Base-by-base conservation (phyloP, 2,888 invertebrate genomes). In the Sarcophaga subvicina region DNA sequence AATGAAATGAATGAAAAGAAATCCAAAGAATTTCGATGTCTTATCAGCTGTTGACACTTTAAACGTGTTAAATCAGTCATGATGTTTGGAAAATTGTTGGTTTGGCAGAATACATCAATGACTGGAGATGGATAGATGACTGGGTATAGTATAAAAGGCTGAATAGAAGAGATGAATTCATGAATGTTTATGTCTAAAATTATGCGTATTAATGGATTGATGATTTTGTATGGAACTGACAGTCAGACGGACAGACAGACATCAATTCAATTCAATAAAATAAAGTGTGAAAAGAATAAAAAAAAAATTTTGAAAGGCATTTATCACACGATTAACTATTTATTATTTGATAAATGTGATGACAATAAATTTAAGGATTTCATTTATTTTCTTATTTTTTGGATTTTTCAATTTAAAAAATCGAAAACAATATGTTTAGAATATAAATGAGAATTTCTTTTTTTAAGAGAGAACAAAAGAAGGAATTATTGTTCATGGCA, bases 61-160 rank as follows among this genome's bases (percentile, higher is more conserved):
- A 64, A 77, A 77, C 60, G 47, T 66, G 77, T 77, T 37, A 71
- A 71, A 77, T 66, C 64, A 66, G 71, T 82, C 20, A 77, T 75
- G 60, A 60, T 84, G 27, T 54, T 54, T 54, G 12, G 1, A 54
- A 37, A 37, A 10, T 14, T 54, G 54, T 12, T 17, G 2, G 17
- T 4, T 17, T 14, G 17, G 14, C 54, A 17, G 17, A 3, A 54
- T 54, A 54, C 17, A 54, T 54, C 12, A 54, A 54, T 54, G 14
- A 8, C 37, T 37, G 8, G 37, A 37, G 37, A 37, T 10, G 37
- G 0, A 54, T 54, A 54, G 1, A 22, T 22, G 22, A 22, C 1
- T 22, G 22, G 17, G 54, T 54, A 4, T 54, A 54, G 8, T 37
- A 54, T 4, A 54, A 10, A 14, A 54, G 17, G 54, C 17, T 54